Percentiles rank a stretch among this genome's conserved stretches.
Conservation (phyloP, 2,113 vertebrate genomes). For the Pagrus major region DNA sequence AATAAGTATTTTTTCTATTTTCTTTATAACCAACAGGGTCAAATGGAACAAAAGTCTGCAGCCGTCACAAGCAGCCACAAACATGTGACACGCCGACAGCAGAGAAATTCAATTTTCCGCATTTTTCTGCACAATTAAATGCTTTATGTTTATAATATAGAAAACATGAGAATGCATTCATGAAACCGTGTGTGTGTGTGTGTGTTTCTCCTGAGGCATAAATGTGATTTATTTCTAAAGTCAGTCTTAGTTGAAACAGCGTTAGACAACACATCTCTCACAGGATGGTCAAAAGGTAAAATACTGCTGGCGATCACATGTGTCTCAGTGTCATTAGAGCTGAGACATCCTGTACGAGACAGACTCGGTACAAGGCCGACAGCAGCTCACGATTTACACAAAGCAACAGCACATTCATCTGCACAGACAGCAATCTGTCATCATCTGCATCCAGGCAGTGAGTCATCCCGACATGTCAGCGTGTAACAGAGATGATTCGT, state of each 20-base stretch:
- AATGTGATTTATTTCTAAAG: slow-evolving; percentile 13
- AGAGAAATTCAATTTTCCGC: slow-evolving; percentile 14
- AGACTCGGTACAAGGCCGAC: background rate
- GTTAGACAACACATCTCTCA: no score
- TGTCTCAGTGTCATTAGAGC: slow-evolving; percentile 9
- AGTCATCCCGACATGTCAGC: background rate
- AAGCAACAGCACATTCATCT: background rate
- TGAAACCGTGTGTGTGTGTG: background rate
- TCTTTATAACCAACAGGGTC: background rate
- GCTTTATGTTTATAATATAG: background rate
- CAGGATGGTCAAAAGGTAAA: no score
- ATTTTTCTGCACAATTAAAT: slow-evolving; percentile 6
- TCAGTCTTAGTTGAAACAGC: background rate
- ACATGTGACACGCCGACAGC: slow-evolving; percentile 4
- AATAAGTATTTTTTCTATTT: no score
- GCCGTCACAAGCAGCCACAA: background rate
- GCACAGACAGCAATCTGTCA: background rate
- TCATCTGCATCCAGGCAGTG: background rate
- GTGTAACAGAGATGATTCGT: background rate
- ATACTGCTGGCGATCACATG: background rate
- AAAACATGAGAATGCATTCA: background rate
- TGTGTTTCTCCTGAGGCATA: background rate
- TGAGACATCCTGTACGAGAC: slow-evolving; percentile 11
- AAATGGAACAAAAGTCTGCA: background rate
- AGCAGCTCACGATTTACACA: background rate